These are phyloP conservation scores for Bos indicus DNA, from an alignment of 2,113 vertebrate species.

Conservation along the genomic window DNA sequence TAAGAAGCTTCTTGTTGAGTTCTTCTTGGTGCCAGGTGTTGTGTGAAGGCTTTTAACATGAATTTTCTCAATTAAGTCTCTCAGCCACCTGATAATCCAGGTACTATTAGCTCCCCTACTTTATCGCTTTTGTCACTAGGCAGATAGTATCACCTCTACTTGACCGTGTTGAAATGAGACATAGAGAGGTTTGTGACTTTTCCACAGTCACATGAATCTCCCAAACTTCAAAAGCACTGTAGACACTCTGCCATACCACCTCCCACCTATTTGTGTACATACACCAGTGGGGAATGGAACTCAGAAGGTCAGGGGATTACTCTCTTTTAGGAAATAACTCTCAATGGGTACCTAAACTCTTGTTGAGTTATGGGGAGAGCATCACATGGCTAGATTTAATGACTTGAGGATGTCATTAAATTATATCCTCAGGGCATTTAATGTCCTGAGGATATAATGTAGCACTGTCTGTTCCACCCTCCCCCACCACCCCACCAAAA, in stretches of 20 bases:
- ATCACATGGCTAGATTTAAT: not conserved
- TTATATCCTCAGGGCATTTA: too few relatives aligned
- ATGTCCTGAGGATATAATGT: not conserved
- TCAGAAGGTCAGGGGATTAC: not conserved
- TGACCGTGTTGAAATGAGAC: not conserved
- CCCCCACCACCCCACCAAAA: rapidly evolving
- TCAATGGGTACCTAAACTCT: not conserved
- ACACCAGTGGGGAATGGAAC: not conserved
- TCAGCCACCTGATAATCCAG: not conserved
- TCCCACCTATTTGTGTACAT: not conserved
- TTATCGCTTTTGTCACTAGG: not conserved
- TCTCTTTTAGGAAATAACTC: not conserved
- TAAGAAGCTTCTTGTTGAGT: not conserved
- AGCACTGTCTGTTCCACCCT: rapidly evolving
- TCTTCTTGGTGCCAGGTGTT: not conserved
- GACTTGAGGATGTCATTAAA: not conserved
- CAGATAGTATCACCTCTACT: not conserved
- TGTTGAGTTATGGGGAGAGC: not conserved
- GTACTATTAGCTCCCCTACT: not conserved
- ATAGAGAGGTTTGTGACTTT: not conserved
- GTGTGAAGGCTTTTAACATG: not conserved
- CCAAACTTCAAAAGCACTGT: not conserved
- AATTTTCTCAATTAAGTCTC: not conserved
- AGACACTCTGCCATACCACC: not conserved
- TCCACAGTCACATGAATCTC: not conserved